phyloP scores from a whole-genome alignment of 2,888 invertebrate genomes.

The Boloria euphrosyne region DNA sequence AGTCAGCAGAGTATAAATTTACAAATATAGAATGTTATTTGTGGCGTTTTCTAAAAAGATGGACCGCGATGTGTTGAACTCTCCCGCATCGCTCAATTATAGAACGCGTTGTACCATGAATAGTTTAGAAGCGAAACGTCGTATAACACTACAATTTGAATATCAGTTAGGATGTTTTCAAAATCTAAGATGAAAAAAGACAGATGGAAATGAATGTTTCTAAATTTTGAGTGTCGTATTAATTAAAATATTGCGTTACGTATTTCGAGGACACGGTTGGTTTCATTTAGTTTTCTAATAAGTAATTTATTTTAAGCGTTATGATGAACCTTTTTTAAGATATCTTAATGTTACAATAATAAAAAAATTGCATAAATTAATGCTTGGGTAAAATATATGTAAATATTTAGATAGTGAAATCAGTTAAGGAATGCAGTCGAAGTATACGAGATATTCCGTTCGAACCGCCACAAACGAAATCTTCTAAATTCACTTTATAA shows the following conservation, averaged over 20 bases:
- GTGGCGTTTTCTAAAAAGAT: slow-evolving; percentile 83
- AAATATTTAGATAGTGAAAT: slow-evolving; percentile 12
- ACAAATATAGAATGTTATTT: slow-evolving; percentile 82
- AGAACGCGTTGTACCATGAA: slow-evolving; percentile 74
- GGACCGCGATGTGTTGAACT: slow-evolving; percentile 81
- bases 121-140: slow-evolving; percentile 61
- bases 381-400: neutral
- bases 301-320: neutral
- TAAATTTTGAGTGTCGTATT: slow-evolving; percentile 27
- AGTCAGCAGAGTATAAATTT: slow-evolving; percentile 76
- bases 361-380: neutral
- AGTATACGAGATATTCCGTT: slow-evolving; percentile 49
- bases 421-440: slow-evolving; percentile 51
- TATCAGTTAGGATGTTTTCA: slow-evolving; percentile 56
- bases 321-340: neutral
- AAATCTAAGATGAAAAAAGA: slow-evolving; percentile 51
- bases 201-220: slow-evolving; percentile 44
- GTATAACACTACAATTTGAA: slow-evolving; percentile 48
- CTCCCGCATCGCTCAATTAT: slow-evolving; percentile 82
- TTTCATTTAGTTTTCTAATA: neutral
- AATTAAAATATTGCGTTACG: slow-evolving; percentile 28
- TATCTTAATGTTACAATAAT: neutral
- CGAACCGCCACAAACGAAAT: slow-evolving; percentile 47
- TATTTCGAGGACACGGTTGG: neutral
- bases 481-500: neutral